A percentile compares a stretch with the other conserved stretches of the same genome.
Evolutionary conservation across 2,113 vertebrate species (phyloP).

Genomic region (Pogona vitticeps): DNA sequence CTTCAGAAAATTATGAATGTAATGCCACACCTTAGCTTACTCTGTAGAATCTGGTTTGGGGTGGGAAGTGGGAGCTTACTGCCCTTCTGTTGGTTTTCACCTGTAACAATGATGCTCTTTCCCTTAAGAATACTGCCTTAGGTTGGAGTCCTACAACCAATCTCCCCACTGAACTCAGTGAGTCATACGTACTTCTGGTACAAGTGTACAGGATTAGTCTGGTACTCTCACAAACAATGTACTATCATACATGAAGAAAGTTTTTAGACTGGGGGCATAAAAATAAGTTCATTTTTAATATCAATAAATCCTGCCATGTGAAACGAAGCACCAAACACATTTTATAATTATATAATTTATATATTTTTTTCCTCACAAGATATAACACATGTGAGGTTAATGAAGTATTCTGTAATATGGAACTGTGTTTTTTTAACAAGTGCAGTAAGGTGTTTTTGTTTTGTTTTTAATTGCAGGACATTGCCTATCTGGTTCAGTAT

Average conservation of each 20-base stretch:
- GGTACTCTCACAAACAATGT: slow-evolving; percentile 5
- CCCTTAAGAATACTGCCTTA: neutral
- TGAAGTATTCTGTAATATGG: slow-evolving; percentile 60
- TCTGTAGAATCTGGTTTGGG: slow-evolving; percentile 45
- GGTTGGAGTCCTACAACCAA: neutral
- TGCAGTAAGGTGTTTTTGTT: slow-evolving; percentile 69
- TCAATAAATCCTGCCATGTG: slow-evolving; percentile 41
- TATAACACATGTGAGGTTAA: slow-evolving; percentile 67
- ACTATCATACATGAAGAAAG: neutral
- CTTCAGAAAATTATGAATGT: slow-evolving; percentile 32
- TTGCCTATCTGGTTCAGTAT: slow-evolving; percentile 82
- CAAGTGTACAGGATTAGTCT: neutral
- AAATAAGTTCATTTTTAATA: slow-evolving; percentile 37
- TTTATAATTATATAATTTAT: slow-evolving; percentile 18
- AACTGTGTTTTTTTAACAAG: slow-evolving; percentile 73
- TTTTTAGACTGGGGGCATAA: slow-evolving; percentile 23
- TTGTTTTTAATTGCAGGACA: slow-evolving; percentile 62
- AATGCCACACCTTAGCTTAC: slow-evolving; percentile 48
- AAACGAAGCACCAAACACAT: slow-evolving; percentile 50
- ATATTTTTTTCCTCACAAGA: neutral
- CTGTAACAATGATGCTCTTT: neutral
- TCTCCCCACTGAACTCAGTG: neutral
- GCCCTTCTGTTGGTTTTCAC: slow-evolving; percentile 46
- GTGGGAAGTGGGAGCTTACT: slow-evolving; percentile 42
- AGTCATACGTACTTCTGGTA: neutral